Evolutionary conservation across 2,888 invertebrate species (phyloP), one percentile per base, ranked within the genome.

Genomic region (Rhingia campestris): DNA sequence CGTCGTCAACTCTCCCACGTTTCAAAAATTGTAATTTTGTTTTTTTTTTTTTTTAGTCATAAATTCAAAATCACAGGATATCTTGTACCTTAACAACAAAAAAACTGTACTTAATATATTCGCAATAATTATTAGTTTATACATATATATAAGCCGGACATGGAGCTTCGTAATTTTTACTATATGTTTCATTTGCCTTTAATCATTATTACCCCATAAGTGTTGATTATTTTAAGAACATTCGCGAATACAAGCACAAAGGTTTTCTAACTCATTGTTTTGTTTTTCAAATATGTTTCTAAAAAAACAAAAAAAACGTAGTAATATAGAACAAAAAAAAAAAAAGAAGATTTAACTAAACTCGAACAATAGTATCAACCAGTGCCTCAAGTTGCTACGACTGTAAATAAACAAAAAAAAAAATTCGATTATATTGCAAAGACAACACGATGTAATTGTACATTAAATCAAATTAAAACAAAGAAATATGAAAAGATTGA

Each of bases 361-460:
- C 30, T 58, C 12, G 39, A 69, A 67, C 54, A 61, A 73, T 67
- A 80, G 73, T 49, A 80, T 80, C 72, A 73, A 73, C 54, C 67
- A 67, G 80, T 80, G 67, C 73, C 80, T 80, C 47, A 80, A 73
- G 73, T 80, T 80, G 67, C 67, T 73, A 63, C 73, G 73, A 80
- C 66, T 73, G 66, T 73, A 49, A 30, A 73, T 58, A 51, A 70
- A n/a, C 4, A 43, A 22, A 22, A 22, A 22, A 22, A 22, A 22
- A 22, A 59, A 51, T 43, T 54, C 67, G 75, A 75, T 59, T 53
- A 67, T 39, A 67, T 69, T 45, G 66, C 74, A 58, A 66, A 61
- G 67, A 61, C 47, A 54, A 22, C 22, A 47, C 0, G 7, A 22
- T 22, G 14, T 22, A 47, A 39, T 51, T 14, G 32, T 43, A 37